These are phyloP conservation scores for Neuroscelio doddi DNA, from an alignment of 2,888 invertebrate genomes.

Conservation along the genomic window DNA sequence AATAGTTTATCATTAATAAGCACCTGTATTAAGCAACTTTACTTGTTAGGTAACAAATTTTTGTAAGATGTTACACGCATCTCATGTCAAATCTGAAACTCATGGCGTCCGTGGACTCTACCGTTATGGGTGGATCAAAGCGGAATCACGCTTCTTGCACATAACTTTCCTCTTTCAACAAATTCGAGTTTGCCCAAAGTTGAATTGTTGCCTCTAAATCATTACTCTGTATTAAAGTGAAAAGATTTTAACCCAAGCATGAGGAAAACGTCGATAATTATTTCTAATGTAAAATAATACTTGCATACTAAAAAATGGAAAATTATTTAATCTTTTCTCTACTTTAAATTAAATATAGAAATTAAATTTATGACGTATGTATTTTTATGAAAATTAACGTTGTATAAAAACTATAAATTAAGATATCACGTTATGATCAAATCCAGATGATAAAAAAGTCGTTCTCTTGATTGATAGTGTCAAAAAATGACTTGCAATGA, in stretches of 20 bases:
- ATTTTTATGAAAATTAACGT: no score
- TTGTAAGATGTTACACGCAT: conserved; percentile 31
- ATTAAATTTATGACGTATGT: no score
- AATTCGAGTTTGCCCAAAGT: conserved; percentile 58
- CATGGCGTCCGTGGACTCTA: conserved; percentile 53
- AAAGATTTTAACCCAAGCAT: no score
- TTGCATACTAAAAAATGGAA: no score
- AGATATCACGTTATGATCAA: background rate
- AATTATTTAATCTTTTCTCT: no score
- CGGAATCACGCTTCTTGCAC: conserved; percentile 65
- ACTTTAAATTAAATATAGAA: no score
- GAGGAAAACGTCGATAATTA: no score
- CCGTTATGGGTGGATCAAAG: conserved; percentile 65
- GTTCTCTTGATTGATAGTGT: conserved; percentile 43
- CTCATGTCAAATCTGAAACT: conserved; percentile 46
- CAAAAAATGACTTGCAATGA: conserved; percentile 45
- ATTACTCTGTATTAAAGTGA: conserved; percentile 2
- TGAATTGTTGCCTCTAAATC: conserved; percentile 29
- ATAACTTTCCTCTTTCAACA: conserved; percentile 58
- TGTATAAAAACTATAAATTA: no score
- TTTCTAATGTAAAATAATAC: no score
- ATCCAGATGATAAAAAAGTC: conserved; percentile 4
- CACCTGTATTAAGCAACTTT: background rate
- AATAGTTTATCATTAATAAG: no score
- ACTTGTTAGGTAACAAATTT: conserved; percentile 9